phyloP scores from a whole-genome alignment of 2,113 vertebrate genomes.

The Strigops habroptila region DNA sequence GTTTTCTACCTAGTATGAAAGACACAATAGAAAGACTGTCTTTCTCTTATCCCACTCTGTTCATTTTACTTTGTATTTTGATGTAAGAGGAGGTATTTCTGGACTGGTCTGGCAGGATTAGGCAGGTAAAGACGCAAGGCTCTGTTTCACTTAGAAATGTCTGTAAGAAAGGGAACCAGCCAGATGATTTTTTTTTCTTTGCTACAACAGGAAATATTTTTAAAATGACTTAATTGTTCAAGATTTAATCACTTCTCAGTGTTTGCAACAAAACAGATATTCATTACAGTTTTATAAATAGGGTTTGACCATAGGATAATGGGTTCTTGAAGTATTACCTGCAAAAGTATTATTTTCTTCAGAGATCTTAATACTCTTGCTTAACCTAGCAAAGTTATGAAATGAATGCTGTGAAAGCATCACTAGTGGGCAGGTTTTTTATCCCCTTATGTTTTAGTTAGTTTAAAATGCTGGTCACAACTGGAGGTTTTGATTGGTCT shows the following conservation, averaged over 20 bases:
- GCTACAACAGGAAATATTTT: not conserved
- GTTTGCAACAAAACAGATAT: not conserved
- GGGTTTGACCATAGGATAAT: not conserved
- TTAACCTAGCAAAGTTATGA: not conserved
- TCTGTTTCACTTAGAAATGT: not conserved
- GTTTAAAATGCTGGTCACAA: constrained; percentile 5
- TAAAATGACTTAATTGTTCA: not conserved
- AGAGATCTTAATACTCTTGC: not conserved
- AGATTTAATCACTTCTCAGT: not conserved
- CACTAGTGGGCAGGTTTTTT: not conserved
- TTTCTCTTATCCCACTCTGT: not conserved
- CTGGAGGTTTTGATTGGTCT: not conserved
- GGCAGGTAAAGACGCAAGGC: not conserved
- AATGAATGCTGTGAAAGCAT: not conserved
- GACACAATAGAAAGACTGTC: not conserved
- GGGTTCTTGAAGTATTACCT: not conserved
- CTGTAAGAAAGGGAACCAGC: not conserved
- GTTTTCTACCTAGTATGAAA: not conserved
- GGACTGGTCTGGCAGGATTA: not conserved
- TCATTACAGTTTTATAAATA: not conserved
- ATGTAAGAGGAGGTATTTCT: not conserved
- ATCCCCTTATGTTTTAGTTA: not conserved
- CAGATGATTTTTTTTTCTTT: not conserved
- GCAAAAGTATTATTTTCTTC: not conserved
- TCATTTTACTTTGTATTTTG: not conserved